phyloP scores from a whole-genome alignment of 1,140 invertebrate species.

The Aphaenogaster ashmeadi region DNA sequence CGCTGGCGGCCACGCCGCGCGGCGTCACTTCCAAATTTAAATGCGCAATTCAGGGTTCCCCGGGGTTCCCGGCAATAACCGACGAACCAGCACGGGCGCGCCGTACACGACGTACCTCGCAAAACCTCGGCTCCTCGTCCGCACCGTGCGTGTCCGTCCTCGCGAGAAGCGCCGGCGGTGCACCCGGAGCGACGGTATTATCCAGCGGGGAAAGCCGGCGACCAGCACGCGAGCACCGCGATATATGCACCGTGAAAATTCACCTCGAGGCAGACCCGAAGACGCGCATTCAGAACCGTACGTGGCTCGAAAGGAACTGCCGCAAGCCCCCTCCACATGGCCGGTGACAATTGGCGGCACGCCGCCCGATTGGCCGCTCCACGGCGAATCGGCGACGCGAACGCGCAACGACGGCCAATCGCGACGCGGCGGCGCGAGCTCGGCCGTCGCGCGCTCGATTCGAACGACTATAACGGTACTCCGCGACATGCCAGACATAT shows the following conservation, averaged over 20 bases:
- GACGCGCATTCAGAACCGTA: conserved; percentile 66
- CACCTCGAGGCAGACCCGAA: conserved; percentile 27
- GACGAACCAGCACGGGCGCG: background rate
- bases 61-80: background rate
- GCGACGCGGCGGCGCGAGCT: conserved; percentile 17
- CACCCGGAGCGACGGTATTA: background rate
- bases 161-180: conserved; percentile 11
- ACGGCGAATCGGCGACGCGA: conserved; percentile 48
- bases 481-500: background rate
- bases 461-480: conserved; percentile 19
- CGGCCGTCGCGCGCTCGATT: conserved; percentile 24
- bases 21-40: conserved; percentile 77
- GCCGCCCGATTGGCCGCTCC: conserved; percentile 61
- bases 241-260: conserved; percentile 8
- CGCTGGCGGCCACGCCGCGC: conserved; percentile 32
- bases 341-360: conserved; percentile 55
- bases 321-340: conserved; percentile 62
- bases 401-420: conserved; percentile 41
- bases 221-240: background rate
- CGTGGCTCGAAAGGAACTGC: conserved; percentile 78
- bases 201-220: background rate
- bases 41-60: conserved; percentile 53
- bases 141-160: background rate
- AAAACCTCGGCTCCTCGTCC: conserved; percentile 47
- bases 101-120: conserved; percentile 72